Percentiles rank a stretch among this genome's conserved stretches.
Conservation (phyloP, 35 echinoderm and acorn worm species). For the Ophiothrix spiculata region DNA sequence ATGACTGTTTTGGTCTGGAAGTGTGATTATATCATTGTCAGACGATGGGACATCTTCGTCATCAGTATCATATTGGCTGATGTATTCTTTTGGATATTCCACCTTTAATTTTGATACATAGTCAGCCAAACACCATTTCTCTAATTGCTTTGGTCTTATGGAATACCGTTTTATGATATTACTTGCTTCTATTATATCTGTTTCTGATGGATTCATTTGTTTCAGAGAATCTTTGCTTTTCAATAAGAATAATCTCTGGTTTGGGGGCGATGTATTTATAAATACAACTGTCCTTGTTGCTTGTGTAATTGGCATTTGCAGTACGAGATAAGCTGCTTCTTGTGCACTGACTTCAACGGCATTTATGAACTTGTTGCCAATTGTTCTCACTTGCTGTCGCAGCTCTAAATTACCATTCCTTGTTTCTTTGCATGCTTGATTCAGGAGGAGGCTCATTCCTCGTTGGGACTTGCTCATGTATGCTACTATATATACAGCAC, state of each 20-base stretch:
- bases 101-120: conserved; percentile 23
- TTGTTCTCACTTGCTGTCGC: conserved; percentile 27
- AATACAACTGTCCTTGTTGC: conserved; percentile 12
- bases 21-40: too few species aligned
- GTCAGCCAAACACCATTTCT: conserved; percentile 37
- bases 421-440: conserved; percentile 43
- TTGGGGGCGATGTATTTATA: neutral
- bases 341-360: conserved; percentile 54
- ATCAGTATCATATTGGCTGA: neutral
- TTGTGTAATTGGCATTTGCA: conserved; percentile 22
- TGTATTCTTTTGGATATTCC: neutral
- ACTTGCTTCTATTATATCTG: conserved; percentile 16
- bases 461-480: conserved; percentile 71
- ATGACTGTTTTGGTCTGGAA: neutral
- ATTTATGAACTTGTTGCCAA: conserved; percentile 52
- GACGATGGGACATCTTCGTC: neutral
- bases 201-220: conserved; percentile 27
- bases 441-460: conserved; percentile 59
- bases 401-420: conserved; percentile 32
- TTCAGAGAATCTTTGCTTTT: conserved; percentile 30
- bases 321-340: conserved; percentile 58
- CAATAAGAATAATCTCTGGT: neutral
- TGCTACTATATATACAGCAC: conserved; percentile 51
- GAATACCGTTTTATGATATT: conserved; percentile 45
- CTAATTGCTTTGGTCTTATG: conserved; percentile 28